These are phyloP conservation scores for Hepsetus odoe DNA, from an alignment of 2,113 vertebrate genomes.

Conservation along the genomic window DNA sequence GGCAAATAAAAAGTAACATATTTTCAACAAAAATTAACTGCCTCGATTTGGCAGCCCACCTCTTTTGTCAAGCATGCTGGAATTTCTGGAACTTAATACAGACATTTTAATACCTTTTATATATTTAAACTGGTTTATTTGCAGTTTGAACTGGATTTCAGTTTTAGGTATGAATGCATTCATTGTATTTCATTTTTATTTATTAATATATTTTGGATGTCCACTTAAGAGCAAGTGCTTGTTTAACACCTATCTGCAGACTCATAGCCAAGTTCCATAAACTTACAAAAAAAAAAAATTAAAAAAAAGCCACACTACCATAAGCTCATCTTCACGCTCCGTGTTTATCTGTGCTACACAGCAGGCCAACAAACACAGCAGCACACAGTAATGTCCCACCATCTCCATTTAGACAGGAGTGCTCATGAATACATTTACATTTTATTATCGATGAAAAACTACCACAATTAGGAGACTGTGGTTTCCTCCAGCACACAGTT, in stretches of 20 bases:
- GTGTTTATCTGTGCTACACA: constrained; percentile 2
- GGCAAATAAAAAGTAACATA: no score
- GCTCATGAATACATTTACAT: constrained; percentile 65
- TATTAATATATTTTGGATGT: no score
- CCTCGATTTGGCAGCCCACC: no score
- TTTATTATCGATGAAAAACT: constrained; percentile 56
- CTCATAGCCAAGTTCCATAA: background rate
- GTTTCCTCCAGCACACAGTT: background rate
- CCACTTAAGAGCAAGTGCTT: background rate
- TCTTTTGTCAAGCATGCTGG: no score
- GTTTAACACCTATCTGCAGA: background rate
- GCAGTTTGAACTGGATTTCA: no score
- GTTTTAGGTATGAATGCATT: no score
- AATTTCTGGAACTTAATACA: no score
- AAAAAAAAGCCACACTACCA: background rate
- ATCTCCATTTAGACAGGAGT: background rate
- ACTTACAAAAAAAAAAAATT: no score
- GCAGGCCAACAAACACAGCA: background rate
- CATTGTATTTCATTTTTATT: no score
- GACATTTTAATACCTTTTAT: no score
- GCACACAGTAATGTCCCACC: background rate
- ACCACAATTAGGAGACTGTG: constrained; percentile 50
- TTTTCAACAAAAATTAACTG: no score
- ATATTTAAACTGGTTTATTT: no score
- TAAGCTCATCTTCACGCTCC: background rate